Percentiles rank a stretch among this genome's conserved stretches.
phyloP scores from a whole-genome alignment of 2,888 invertebrate species.

The Mamestra brassicae region DNA sequence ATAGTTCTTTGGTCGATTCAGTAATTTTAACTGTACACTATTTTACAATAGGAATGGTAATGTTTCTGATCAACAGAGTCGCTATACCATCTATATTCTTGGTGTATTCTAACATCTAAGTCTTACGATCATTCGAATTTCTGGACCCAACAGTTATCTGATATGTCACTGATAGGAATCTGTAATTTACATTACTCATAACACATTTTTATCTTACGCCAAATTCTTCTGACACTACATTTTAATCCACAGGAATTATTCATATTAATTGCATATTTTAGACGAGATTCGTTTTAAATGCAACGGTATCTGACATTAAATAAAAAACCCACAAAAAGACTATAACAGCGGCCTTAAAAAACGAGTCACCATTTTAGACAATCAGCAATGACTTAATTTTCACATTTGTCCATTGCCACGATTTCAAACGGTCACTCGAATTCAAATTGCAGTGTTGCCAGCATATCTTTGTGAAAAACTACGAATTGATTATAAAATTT shows the following conservation, averaged over 20 bases:
- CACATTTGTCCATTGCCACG: constrained; percentile 14
- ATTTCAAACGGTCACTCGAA: constrained; percentile 58
- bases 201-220: constrained; percentile 35
- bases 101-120: constrained; percentile 53
- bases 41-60: constrained; percentile 23
- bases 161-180: constrained; percentile 67
- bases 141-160: constrained; percentile 66
- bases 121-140: constrained; percentile 54
- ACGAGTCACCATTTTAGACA: constrained; percentile 51
- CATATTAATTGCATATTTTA: constrained; percentile 16
- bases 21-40: constrained; percentile 37
- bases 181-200: constrained; percentile 47
- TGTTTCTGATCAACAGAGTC: constrained; percentile 28
- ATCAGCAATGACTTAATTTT: constrained; percentile 25
- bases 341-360: constrained; percentile 69
- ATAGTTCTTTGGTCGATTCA: constrained; percentile 43
- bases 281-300: constrained; percentile 33
- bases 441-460: constrained; percentile 69
- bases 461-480: constrained; percentile 64
- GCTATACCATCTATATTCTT: constrained; percentile 39
- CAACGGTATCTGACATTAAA: constrained; percentile 53
- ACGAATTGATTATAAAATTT: constrained; percentile 52
- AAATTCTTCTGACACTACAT: constrained; percentile 14
- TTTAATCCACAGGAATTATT: constrained; percentile 1
- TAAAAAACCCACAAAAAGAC: constrained; percentile 70